Conservation (phyloP, 2,797 vertebrate species). For the Coilia nasus region DNA sequence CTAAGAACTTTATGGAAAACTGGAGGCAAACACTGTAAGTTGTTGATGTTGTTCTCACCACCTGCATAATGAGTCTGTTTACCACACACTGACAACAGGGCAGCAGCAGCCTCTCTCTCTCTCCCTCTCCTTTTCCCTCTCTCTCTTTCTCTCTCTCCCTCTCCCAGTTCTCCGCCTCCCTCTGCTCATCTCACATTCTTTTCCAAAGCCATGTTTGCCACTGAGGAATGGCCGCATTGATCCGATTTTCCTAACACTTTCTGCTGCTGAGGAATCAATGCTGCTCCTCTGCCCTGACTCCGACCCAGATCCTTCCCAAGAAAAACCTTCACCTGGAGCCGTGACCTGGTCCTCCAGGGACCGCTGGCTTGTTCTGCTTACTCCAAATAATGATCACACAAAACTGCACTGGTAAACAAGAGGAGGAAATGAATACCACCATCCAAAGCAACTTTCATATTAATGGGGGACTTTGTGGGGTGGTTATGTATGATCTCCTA, state of each 20-base stretch:
- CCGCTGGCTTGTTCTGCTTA: not conserved
- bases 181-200: not conserved
- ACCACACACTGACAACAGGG: conserved; percentile 10
- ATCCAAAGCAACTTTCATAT: not conserved
- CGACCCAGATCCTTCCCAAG: not conserved
- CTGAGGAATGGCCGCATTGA: conserved; percentile 4
- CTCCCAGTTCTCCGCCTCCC: not conserved
- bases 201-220: not conserved
- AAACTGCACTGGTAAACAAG: not conserved
- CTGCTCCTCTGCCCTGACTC: not conserved
- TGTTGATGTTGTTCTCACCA: not conserved
- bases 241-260: not conserved
- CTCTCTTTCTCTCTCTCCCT: not conserved
- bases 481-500: not conserved
- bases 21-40: not conserved
- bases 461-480: not conserved
- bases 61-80: not conserved
- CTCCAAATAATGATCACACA: not conserved
- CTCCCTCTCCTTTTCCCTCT: not conserved
- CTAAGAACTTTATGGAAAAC: not conserved
- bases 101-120: not conserved
- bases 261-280: not conserved
- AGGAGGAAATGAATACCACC: not conserved
- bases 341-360: not conserved
- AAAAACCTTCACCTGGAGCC: not conserved